Conservation (phyloP, 2,797 vertebrate species). For the Myotis vivesi region DNA sequence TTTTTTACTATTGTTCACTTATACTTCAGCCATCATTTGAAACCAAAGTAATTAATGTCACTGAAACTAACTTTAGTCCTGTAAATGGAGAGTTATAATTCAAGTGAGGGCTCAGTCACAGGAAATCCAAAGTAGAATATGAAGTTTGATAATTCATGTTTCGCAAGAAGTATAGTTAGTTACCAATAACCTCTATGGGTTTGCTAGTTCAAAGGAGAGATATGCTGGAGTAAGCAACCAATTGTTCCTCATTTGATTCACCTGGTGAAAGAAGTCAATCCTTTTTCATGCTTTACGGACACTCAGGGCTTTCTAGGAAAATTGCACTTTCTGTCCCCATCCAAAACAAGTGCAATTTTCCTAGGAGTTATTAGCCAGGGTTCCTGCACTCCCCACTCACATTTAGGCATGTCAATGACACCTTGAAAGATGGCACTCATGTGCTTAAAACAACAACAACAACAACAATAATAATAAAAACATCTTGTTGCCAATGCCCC, state of each 20-base stretch:
- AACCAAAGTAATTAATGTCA: conserved; percentile 54
- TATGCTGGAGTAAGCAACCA: not conserved
- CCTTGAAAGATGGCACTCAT: not conserved
- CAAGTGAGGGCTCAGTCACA: conserved; percentile 34
- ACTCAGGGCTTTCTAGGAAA: not conserved
- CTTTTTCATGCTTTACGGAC: not conserved
- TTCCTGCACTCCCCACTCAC: not conserved
- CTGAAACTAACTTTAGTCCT: conserved; percentile 53
- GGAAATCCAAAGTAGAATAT: not conserved
- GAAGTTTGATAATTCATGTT: not conserved
- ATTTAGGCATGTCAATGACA: not conserved
- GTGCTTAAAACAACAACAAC: not conserved
- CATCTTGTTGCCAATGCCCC: not conserved
- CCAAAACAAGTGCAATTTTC: not conserved
- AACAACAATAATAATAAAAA: not conserved
- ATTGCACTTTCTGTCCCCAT: not conserved
- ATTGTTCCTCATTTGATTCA: not conserved
- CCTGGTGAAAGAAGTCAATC: not conserved
- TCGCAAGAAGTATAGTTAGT: not conserved
- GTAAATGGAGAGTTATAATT: not conserved
- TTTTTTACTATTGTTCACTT: not conserved
- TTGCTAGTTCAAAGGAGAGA: not conserved
- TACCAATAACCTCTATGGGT: not conserved
- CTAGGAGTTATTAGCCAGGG: not conserved
- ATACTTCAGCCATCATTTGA: not conserved